A percentile compares a stretch with the other conserved stretches of the same genome.
Evolutionary conservation across 2,797 vertebrate genomes (phyloP).

Genomic region (Lagorchestes hirsutus): DNA sequence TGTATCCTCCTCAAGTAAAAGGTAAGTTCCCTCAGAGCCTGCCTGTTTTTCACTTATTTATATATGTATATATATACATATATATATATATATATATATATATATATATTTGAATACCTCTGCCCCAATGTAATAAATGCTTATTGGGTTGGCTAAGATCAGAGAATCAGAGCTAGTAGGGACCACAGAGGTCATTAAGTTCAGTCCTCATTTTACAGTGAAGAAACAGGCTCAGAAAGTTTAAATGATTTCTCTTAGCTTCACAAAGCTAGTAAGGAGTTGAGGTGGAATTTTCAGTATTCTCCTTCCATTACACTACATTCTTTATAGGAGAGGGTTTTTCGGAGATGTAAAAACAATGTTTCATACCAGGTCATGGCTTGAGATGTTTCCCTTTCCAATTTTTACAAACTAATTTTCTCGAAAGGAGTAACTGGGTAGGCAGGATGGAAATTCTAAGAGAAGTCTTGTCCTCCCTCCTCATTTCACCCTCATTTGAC

Average conservation of each 20-base stretch:
- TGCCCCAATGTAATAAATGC: neutral
- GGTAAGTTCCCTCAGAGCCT: neutral
- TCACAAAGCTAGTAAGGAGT: neutral
- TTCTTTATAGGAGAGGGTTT: constrained; percentile 15
- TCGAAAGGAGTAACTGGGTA: neutral
- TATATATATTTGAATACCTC: too few relatives aligned
- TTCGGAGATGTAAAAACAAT: neutral
- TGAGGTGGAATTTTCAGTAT: neutral
- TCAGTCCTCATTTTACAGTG: neutral
- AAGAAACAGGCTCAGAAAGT: neutral
- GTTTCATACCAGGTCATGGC: neutral
- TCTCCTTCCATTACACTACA: neutral
- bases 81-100: too few relatives aligned
- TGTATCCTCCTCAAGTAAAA: neutral
- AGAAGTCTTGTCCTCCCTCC: constrained; percentile 24
- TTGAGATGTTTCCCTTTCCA: neutral
- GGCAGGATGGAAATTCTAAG: neutral
- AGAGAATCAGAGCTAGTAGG: neutral
- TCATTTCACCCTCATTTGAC: neutral
- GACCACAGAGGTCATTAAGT: neutral
- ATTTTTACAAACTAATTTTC: neutral
- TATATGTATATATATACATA: too few relatives aligned
- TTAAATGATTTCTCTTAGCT: neutral
- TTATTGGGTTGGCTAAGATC: neutral
- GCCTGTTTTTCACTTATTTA: too few relatives aligned